These are phyloP conservation scores for Cenopis cana DNA, from an alignment of 2,888 invertebrate genomes.

Conservation along the genomic window DNA sequence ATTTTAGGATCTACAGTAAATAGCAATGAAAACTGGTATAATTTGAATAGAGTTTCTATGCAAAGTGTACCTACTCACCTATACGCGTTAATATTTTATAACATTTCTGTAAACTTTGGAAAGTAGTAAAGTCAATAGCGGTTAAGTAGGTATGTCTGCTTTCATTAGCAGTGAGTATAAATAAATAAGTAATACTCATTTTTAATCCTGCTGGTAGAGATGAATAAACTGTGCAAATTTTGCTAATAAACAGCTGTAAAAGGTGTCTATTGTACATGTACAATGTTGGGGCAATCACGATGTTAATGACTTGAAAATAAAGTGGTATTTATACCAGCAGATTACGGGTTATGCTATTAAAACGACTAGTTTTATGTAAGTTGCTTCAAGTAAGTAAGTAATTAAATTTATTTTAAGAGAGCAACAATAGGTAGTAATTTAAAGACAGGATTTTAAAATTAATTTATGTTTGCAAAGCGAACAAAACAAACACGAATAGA, in stretches of 20 bases:
- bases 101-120: no score
- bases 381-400: conserved; percentile 20
- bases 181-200: background rate
- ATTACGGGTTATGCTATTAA: conserved; percentile 14
- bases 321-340: background rate
- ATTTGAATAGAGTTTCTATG: no score
- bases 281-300: conserved; percentile 9
- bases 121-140: no score
- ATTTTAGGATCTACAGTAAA: no score
- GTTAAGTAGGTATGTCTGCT: no score
- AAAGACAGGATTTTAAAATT: conserved; percentile 10
- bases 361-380: background rate
- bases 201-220: background rate
- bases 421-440: conserved; percentile 17
- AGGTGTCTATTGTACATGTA: conserved; percentile 7
- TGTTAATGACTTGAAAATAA: conserved; percentile 32
- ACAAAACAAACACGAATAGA: no score
- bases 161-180: no score
- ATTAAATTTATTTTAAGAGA: conserved; percentile 28
- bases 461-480: no score
- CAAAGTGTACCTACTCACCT: no score
- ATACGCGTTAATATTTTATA: no score
- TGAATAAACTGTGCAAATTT: background rate
- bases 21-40: no score
- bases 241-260: conserved; percentile 26